A percentile compares a stretch with the other conserved stretches of the same genome.
phyloP scores from a whole-genome alignment of 1,140 invertebrate species.

The Magallana gigas region DNA sequence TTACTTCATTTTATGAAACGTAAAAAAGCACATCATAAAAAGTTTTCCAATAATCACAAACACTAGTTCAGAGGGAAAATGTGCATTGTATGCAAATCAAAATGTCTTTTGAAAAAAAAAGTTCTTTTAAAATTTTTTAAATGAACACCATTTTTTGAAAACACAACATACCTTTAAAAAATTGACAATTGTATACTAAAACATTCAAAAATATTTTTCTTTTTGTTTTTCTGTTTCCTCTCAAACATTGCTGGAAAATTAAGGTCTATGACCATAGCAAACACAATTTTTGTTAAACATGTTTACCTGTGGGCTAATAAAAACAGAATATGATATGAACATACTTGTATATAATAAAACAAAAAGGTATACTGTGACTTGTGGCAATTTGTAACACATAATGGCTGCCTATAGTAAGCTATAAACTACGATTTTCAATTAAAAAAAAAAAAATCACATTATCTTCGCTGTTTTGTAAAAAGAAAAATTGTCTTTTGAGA shows the following conservation, averaged over 20 bases:
- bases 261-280: constrained; percentile 9
- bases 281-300: background rate
- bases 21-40: constrained; percentile 26
- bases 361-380: constrained; percentile 7
- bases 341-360: background rate
- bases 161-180: background rate
- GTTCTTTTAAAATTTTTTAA: background rate
- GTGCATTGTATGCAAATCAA: constrained; percentile 30
- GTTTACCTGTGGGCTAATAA: constrained; percentile 3
- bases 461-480: background rate
- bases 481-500: too few species aligned
- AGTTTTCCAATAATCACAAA: background rate
- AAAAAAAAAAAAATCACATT: background rate
- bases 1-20: constrained; percentile 36
- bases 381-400: constrained; percentile 29
- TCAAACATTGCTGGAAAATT: background rate
- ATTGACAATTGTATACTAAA: background rate
- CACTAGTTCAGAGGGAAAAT: background rate
- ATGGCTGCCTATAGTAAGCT: constrained; percentile 29
- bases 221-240: background rate
- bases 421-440: background rate
- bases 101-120: background rate
- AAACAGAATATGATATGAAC: constrained; percentile 7
- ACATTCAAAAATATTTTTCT: background rate
- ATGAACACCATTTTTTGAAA: background rate